phyloP scores from a whole-genome alignment of 2,113 vertebrate species.

The Microcebus jonahi region DNA sequence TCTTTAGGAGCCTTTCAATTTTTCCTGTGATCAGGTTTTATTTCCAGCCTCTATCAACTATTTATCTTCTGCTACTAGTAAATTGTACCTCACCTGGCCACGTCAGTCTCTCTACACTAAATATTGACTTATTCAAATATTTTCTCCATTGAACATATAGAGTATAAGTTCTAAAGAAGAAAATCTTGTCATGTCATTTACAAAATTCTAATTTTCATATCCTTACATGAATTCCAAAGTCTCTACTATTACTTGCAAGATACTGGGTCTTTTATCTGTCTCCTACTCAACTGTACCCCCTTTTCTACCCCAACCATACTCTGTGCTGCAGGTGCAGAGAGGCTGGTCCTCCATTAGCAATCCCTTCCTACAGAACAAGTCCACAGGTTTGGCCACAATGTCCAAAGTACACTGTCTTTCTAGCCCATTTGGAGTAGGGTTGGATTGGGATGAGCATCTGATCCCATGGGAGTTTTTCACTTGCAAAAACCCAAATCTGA shows the following conservation, averaged over 20 bases:
- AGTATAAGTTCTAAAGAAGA: neutral
- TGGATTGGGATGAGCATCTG: neutral
- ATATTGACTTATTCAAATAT: neutral
- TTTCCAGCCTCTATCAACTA: neutral
- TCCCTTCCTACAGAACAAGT: neutral
- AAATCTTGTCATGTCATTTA: neutral
- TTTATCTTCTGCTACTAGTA: neutral
- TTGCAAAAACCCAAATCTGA: neutral
- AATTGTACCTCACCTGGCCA: neutral
- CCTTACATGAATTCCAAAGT: neutral
- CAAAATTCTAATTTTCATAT: neutral
- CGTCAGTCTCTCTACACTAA: neutral
- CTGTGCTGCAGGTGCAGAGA: too few relatives aligned
- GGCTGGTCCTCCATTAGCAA: neutral
- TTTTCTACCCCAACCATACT: neutral
- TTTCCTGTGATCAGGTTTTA: neutral
- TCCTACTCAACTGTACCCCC: fast-evolving
- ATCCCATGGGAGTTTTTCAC: neutral
- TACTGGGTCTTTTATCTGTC: neutral
- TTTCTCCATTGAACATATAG: neutral
- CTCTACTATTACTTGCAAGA: neutral
- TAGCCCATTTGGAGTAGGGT: neutral
- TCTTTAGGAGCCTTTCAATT: neutral
- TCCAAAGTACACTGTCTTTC: neutral
- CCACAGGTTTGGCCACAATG: neutral